Conservation (phyloP, 2,113 vertebrate genomes). For the Sminthopsis crassicaudata region DNA sequence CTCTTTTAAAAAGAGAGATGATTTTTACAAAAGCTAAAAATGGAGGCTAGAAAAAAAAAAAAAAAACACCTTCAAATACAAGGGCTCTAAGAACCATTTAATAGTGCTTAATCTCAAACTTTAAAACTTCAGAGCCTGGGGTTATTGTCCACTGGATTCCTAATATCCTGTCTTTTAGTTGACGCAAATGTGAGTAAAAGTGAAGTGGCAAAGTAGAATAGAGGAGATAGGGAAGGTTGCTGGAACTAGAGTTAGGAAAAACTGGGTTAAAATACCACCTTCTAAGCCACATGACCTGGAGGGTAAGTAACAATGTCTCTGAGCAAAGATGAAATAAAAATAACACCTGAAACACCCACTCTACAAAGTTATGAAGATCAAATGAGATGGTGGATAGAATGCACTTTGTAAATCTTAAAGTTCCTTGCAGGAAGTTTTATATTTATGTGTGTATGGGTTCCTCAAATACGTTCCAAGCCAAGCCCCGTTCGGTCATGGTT, state of each 20-base stretch:
- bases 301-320: too few species aligned
- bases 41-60: neutral
- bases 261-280: neutral
- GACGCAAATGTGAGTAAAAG: neutral
- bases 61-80: too few species aligned
- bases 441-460: too few species aligned
- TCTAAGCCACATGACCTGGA: neutral
- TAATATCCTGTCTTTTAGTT: neutral
- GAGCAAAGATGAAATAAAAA: neutral
- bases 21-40: neutral
- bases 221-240: neutral
- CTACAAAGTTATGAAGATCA: neutral
- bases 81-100: neutral
- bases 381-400: neutral
- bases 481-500: too few species aligned
- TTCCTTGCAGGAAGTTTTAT: neutral
- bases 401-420: neutral
- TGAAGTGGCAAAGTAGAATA: neutral
- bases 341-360: neutral
- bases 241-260: neutral
- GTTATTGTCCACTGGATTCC: neutral
- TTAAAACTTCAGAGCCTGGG: neutral
- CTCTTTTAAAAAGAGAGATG: neutral
- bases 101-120: neutral
- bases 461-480: too few species aligned